These are phyloP conservation scores for Nibea coibor DNA, from an alignment of 2,113 vertebrate genomes.

Conservation along the genomic window DNA sequence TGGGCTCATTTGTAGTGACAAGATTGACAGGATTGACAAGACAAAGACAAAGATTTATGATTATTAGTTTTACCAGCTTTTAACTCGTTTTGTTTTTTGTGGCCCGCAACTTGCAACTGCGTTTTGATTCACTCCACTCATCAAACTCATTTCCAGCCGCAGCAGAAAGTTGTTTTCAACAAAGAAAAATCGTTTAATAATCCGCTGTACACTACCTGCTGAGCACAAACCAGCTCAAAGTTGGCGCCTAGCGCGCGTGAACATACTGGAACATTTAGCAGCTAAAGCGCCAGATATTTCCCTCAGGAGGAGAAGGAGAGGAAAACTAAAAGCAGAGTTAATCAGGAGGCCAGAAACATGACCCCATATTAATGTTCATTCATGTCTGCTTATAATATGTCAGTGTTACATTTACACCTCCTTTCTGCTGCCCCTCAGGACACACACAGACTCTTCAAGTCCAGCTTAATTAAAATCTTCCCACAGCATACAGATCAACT, in stretches of 20 bases:
- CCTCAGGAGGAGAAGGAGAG: background rate
- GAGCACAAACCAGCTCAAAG: background rate
- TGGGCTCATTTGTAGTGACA: background rate
- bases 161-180: background rate
- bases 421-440: no score
- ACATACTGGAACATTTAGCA: background rate
- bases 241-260: background rate
- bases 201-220: background rate
- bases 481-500: no score
- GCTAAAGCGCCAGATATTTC: background rate
- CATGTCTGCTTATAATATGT: background rate
- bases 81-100: background rate
- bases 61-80: background rate
- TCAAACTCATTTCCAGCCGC: background rate
- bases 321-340: background rate
- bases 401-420: no score
- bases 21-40: no score
- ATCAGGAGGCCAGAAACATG: background rate
- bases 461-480: background rate
- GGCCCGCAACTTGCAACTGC: background rate
- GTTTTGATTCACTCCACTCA: background rate
- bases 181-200: background rate
- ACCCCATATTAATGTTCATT: background rate
- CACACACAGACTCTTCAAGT: no score
- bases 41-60: no score